Conservation (phyloP, 53 echinoderm and acorn worm species). For the Paelopatides confundens region DNA sequence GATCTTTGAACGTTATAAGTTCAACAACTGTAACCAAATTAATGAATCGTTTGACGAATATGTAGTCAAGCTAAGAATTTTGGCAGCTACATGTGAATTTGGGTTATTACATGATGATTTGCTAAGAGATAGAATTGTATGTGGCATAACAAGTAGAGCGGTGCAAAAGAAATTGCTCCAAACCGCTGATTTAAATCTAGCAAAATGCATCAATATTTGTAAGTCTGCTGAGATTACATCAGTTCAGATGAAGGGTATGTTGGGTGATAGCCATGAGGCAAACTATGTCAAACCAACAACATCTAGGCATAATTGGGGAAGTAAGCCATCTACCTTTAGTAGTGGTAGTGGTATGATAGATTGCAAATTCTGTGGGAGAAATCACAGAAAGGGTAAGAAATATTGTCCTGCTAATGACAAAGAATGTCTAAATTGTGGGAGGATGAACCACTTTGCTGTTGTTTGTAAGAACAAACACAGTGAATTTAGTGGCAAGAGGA, state of each 20-base stretch:
- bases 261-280: background rate
- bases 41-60: constrained; percentile 41
- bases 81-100: constrained; percentile 40
- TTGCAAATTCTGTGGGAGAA: constrained; percentile 31
- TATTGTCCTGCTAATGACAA: constrained; percentile 39
- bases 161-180: constrained; percentile 14
- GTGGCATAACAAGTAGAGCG: background rate
- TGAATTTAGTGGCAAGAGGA: no score
- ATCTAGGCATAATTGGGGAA: no score
- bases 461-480: no score
- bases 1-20: background rate
- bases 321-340: no score
- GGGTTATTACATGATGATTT: constrained; percentile 1
- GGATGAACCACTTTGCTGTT: constrained; percentile 12
- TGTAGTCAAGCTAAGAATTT: constrained; percentile 17
- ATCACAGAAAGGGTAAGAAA: background rate
- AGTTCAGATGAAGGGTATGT: constrained; percentile 3
- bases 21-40: background rate
- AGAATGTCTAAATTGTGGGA: constrained; percentile 3
- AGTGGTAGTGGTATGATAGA: no score
- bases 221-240: constrained; percentile 3
- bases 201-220: constrained; percentile 23
- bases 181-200: background rate
- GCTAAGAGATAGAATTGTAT: background rate
- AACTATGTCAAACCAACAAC: no score